A percentile compares a stretch with the other conserved stretches of the same genome.
These are phyloP conservation scores for Palythoa grandiflora DNA, from an alignment of 92 coral and sea anemone genomes.

Conservation along the genomic window DNA sequence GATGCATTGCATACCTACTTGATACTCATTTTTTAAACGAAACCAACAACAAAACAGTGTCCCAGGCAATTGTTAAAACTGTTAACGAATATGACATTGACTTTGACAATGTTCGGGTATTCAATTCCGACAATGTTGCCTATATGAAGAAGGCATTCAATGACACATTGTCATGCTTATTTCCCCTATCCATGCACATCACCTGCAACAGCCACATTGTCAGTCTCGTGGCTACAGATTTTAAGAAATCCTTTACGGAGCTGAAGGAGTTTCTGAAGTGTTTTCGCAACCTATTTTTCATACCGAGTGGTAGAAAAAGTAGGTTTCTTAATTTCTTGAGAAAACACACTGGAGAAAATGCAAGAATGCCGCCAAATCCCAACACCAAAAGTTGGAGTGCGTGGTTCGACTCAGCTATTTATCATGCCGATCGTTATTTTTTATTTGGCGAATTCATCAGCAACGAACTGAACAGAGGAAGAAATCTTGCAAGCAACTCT, in stretches of 20 bases:
- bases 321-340: slow-evolving; percentile 24
- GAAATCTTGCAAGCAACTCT: slow-evolving; percentile 50
- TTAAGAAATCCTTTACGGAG: slow-evolving; percentile 65
- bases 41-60: slow-evolving; percentile 65
- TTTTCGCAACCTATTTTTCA: slow-evolving; percentile 63
- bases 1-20: slow-evolving; percentile 49
- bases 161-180: slow-evolving; percentile 65
- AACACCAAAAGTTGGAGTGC: too few species aligned
- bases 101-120: slow-evolving; percentile 67
- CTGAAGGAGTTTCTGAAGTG: slow-evolving; percentile 71
- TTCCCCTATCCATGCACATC: slow-evolving; percentile 61
- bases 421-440: too few species aligned
- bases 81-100: slow-evolving; percentile 64
- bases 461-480: too few species aligned
- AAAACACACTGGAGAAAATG: neutral
- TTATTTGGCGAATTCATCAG: too few species aligned
- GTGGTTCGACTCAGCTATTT: too few species aligned
- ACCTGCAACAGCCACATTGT: slow-evolving; percentile 79
- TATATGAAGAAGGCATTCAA: slow-evolving; percentile 78
- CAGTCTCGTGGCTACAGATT: slow-evolving; percentile 72
- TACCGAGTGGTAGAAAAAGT: slow-evolving; percentile 73
- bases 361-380: too few species aligned
- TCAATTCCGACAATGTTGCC: slow-evolving; percentile 73
- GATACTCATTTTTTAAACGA: slow-evolving; percentile 54
- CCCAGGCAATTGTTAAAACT: slow-evolving; percentile 56